Evolutionary conservation across 2,797 vertebrate genomes (phyloP), one percentile per base, ranked within the genome.

Genomic region (Perodicticus potto): DNA sequence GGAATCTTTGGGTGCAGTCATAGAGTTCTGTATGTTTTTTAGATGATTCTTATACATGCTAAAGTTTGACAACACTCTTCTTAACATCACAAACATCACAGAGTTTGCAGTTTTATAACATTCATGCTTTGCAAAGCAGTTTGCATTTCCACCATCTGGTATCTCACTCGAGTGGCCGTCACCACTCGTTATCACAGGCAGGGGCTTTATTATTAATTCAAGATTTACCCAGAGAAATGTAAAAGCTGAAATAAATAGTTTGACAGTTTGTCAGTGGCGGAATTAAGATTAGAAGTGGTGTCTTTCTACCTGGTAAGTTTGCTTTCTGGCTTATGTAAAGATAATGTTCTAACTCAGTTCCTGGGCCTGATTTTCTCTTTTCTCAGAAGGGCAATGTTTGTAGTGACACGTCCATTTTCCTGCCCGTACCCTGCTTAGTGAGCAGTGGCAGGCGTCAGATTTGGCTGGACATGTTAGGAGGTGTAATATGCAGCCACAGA

Each of bases 201-300:
- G 70, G 49, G 73, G 10, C 84, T 29, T 87, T 74, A 43, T 70
- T 80, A 80, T 82, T 78, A 94, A 93, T 90, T 76, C 34, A 40
- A 82, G 81, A 82, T 93, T 81, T 92, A 40, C 55, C 43, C 67
- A 85, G 80, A 73, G 93, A 81, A 81, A 90, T 78, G 76, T 69
- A 85, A 93, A 95, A 91, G 49, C 89, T 0, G 23, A 72, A 83
- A 27, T 93, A 80, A 89, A 27, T 91, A 76, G 86, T 69, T 53
- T 87, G 89, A 69, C 34, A 85, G 55, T 92, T 94, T n/a, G 13
- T 3, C 85, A 57, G 76, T 69, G 72, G 72, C 59, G 5, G 76
- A 87, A 57, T 90, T 53, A 63, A 90, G 74, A 86, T 92, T 32
- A 73, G 34, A 76, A 83, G 69, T 65, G 34, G 16, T 69, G 8